Conservation (phyloP, 2,797 vertebrate genomes). For the Peromyscus nudipes region DNA sequence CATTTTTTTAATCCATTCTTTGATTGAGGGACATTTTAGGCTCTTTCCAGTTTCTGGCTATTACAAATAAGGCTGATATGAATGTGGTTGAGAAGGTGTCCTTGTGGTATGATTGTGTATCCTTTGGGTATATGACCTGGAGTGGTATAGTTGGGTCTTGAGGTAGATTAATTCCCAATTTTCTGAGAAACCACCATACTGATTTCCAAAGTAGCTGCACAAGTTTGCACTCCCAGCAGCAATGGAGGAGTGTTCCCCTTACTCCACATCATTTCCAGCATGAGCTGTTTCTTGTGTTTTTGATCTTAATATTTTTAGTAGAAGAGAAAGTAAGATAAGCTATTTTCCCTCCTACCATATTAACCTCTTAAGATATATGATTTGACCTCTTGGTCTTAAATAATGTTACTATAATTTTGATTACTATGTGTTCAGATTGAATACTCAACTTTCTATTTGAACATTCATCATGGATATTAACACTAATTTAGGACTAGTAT, state of each 20-base stretch:
- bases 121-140: not conserved
- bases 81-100: too few species aligned
- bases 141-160: not conserved
- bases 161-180: not conserved
- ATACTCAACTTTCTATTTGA: not conserved
- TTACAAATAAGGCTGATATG: not conserved
- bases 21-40: not conserved
- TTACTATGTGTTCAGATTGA: not conserved
- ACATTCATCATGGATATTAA: not conserved
- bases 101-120: not conserved
- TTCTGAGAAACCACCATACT: not conserved
- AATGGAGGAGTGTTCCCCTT: not conserved
- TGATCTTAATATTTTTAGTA: not conserved
- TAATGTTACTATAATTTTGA: not conserved
- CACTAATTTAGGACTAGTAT: not conserved
- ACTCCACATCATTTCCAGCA: not conserved
- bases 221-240: not conserved
- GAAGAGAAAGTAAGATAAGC: not conserved
- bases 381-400: not conserved
- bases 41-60: not conserved
- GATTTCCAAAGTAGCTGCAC: not conserved
- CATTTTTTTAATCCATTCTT: not conserved
- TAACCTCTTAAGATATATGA: too few species aligned
- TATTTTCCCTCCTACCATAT: not conserved
- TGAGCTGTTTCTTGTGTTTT: not conserved